Evolutionary conservation across 2,113 vertebrate genomes (phyloP).

Genomic region (Calidris pugnax): DNA sequence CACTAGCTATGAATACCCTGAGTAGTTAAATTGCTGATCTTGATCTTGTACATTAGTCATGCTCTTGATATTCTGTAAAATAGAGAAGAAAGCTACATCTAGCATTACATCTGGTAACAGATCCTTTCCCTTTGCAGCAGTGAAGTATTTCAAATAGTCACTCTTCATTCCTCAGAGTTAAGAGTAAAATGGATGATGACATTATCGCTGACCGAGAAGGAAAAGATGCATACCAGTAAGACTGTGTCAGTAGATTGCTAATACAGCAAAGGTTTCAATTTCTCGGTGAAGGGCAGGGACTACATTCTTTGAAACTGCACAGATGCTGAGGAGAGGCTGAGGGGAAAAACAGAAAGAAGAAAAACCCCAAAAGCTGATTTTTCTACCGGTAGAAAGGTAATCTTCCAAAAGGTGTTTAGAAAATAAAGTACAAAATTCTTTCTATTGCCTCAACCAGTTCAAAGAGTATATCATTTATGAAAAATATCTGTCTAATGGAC

Average conservation of each 20-base stretch:
- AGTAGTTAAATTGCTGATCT: background rate
- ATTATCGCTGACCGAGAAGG: background rate
- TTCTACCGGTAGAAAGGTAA: background rate
- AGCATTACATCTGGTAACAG: slow-evolving; percentile 12
- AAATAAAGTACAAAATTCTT: background rate
- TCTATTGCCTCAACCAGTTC: background rate
- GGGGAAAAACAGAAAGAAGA: background rate
- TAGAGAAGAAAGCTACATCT: background rate
- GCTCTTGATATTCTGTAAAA: background rate
- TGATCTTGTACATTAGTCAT: background rate
- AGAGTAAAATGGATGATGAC: slow-evolving; percentile 22
- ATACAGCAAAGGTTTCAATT: slow-evolving; percentile 7
- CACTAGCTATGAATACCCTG: background rate
- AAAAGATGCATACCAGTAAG: slow-evolving; percentile 48
- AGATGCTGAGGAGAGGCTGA: background rate
- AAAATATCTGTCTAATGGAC: background rate
- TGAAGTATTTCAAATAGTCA: slow-evolving; percentile 20
- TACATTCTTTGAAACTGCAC: background rate
- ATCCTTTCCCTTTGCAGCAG: background rate
- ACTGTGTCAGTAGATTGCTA: slow-evolving; percentile 14
- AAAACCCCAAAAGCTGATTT: background rate
- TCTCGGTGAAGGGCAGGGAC: background rate
- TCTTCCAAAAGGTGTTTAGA: background rate
- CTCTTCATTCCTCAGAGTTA: slow-evolving; percentile 13
- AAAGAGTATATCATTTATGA: background rate